phyloP scores from a whole-genome alignment of 2,113 vertebrate genomes.

The Cottus gobio region DNA sequence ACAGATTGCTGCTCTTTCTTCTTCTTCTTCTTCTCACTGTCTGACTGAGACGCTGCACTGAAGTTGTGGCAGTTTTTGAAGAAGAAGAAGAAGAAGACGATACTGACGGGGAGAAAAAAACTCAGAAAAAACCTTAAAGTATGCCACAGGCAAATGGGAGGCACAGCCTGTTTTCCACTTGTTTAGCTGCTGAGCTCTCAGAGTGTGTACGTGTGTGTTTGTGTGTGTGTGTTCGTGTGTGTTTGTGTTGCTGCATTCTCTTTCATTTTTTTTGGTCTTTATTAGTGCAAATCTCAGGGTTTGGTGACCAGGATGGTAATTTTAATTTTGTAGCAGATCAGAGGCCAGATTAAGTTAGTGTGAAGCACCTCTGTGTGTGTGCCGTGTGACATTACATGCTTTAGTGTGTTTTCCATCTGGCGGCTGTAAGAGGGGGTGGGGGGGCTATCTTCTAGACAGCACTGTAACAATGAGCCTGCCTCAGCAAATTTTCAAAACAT shows the following conservation, averaged over 20 bases:
- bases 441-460: slow-evolving; percentile 68
- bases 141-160: slow-evolving; percentile 56
- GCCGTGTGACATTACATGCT: slow-evolving; percentile 62
- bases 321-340: slow-evolving; percentile 47
- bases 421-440: slow-evolving; percentile 46
- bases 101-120: slow-evolving; percentile 1
- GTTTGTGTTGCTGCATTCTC: background rate
- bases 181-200: slow-evolving; percentile 45
- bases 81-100: slow-evolving; percentile 42
- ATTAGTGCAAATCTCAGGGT: background rate
- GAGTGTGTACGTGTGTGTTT: background rate
- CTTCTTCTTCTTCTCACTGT: slow-evolving; percentile 41
- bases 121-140: slow-evolving; percentile 50
- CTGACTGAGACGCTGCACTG: slow-evolving; percentile 51
- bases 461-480: slow-evolving; percentile 78
- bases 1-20: slow-evolving; percentile 54
- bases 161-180: slow-evolving; percentile 50
- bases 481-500: slow-evolving; percentile 82
- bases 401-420: slow-evolving; percentile 75
- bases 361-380: slow-evolving; percentile 49
- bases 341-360: slow-evolving; percentile 61
- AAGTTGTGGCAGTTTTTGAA: slow-evolving; percentile 66
- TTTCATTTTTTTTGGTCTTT: background rate
- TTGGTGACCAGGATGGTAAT: slow-evolving; percentile 25
- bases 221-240: background rate